phyloP scores from a whole-genome alignment of 2,797 vertebrate species.

The Eulemur mongoz region DNA sequence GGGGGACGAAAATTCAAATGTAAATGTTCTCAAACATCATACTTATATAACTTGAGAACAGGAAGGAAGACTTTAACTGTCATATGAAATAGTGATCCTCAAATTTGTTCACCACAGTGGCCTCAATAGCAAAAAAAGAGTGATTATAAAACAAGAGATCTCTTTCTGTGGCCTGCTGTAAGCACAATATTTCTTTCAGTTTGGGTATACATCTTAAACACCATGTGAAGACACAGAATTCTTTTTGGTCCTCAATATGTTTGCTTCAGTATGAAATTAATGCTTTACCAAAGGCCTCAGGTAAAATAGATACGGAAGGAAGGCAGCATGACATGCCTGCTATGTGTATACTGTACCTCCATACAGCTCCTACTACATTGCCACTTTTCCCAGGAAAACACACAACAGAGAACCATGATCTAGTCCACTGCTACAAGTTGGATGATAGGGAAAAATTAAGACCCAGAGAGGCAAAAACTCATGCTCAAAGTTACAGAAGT shows the following conservation, averaged over 20 bases:
- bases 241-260: neutral
- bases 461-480: neutral
- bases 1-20: neutral
- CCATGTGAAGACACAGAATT: neutral
- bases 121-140: neutral
- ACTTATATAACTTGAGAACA: neutral
- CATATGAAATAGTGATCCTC: neutral
- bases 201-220: neutral
- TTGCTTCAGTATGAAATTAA: slow-evolving; percentile 34
- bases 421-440: neutral
- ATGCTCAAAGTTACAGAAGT: neutral
- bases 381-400: neutral
- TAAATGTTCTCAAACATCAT: neutral
- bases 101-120: neutral
- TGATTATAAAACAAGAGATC: neutral
- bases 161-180: neutral
- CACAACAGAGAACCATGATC: neutral
- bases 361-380: neutral
- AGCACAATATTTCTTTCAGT: neutral
- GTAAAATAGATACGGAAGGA: neutral
- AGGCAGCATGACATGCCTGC: neutral
- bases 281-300: neutral
- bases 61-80: neutral
- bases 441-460: neutral
- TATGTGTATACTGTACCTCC: neutral